Percentiles rank a stretch among this genome's conserved stretches.
Evolutionary conservation across 2,113 vertebrate genomes (phyloP).

Genomic region (Sebastes fasciatus): DNA sequence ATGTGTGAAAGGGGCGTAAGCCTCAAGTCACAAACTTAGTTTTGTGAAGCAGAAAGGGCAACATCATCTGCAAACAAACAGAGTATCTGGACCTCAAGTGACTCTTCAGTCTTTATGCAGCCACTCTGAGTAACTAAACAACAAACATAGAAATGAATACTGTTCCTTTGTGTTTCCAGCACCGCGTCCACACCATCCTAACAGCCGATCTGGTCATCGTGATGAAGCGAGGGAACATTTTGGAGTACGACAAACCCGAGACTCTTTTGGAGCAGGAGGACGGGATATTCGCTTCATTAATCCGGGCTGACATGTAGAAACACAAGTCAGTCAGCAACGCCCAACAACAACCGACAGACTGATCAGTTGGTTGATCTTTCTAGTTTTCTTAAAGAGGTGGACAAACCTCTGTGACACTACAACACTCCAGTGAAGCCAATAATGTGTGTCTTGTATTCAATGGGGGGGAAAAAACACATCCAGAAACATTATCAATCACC

Average conservation of each 20-base stretch:
- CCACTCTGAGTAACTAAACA: no score
- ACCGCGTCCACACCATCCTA: conserved; percentile 98
- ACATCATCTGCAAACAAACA: conserved; percentile 21
- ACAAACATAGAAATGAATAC: no score
- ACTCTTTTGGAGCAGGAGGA: conserved; percentile 92
- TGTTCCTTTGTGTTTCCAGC: conserved; percentile 81
- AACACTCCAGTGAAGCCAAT: background rate
- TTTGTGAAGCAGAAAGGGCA: background rate
- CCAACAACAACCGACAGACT: background rate
- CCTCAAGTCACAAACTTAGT: no score
- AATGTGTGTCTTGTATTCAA: background rate
- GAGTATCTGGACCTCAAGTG: background rate
- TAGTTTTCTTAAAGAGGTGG: background rate
- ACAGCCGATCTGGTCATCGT: conserved; percentile 97
- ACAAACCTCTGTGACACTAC: background rate
- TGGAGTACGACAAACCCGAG: conserved; percentile 95
- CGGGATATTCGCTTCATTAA: conserved; percentile 95
- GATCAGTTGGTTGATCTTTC: background rate
- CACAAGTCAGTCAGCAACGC: fast-evolving
- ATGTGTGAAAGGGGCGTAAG: no score
- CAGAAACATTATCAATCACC: background rate
- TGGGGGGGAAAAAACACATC: background rate
- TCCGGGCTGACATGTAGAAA: conserved; percentile 95
- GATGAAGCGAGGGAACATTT: conserved; percentile 96
- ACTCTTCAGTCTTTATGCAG: background rate